Percentiles rank a stretch among this genome's conserved stretches.
Conservation (phyloP, 2,113 vertebrate genomes). For the Strix uralensis region DNA sequence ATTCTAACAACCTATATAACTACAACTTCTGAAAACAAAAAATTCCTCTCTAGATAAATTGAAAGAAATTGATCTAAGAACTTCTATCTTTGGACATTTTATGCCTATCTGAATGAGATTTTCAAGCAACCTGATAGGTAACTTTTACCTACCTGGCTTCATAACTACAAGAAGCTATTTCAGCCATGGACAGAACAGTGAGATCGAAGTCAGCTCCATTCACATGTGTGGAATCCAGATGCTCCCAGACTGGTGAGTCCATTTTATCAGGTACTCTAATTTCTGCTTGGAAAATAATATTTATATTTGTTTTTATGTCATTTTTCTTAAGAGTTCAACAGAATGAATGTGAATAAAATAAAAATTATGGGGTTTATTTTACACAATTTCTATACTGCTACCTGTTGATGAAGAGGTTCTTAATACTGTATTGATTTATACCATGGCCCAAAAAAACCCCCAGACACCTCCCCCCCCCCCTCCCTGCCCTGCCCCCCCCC, state of each 20-base stretch:
- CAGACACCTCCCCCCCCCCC: too few species aligned
- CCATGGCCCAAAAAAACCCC: neutral
- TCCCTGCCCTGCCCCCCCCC: fast-evolving
- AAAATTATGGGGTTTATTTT: neutral
- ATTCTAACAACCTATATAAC: neutral
- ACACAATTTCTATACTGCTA: neutral
- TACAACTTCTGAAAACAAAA: neutral
- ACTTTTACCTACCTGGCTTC: conserved; percentile 88
- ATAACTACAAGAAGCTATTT: conserved; percentile 98
- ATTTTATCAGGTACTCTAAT: conserved; percentile 67
- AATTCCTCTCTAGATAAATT: neutral
- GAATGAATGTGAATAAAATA: neutral
- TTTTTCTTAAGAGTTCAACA: conserved; percentile 21
- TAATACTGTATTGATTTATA: neutral
- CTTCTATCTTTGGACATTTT: neutral
- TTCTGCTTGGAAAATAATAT: conserved; percentile 66
- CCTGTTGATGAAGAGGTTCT: conserved; percentile 24
- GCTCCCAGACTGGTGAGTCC: conserved; percentile 76
- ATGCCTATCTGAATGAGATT: neutral
- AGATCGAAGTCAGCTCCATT: conserved; percentile 77
- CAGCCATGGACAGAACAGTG: conserved; percentile 88
- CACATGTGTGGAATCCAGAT: conserved; percentile 58
- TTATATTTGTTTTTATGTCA: neutral
- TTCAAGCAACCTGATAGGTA: neutral
- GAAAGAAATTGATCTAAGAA: neutral